A percentile compares a stretch with the other conserved stretches of the same genome.
phyloP scores from a whole-genome alignment of 2,888 invertebrate species.

The Venusia cambrica region DNA sequence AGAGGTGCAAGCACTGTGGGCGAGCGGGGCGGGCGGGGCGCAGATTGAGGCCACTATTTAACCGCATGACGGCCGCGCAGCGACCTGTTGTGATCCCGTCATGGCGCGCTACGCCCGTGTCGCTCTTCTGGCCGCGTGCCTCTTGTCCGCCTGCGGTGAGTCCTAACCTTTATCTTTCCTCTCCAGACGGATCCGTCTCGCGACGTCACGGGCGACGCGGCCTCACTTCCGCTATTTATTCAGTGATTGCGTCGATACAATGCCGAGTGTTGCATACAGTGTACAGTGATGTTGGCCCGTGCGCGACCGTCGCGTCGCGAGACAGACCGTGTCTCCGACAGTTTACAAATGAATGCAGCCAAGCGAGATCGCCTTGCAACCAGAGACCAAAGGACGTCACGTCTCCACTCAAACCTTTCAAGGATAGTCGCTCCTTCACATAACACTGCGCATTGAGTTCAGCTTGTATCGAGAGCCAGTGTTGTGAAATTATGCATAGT shows the following conservation, averaged over 20 bases:
- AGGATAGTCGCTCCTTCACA: constrained; percentile 54
- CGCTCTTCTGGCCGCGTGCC: constrained; percentile 80
- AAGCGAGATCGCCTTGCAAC: constrained; percentile 60
- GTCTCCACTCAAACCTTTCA: constrained; percentile 55
- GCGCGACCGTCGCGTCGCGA: constrained; percentile 62
- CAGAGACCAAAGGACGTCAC: constrained; percentile 60
- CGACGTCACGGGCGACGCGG: constrained; percentile 68
- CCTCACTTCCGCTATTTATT: constrained; percentile 51
- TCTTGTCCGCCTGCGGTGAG: constrained; percentile 80
- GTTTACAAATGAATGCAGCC: constrained; percentile 58
- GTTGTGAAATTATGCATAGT: constrained; percentile 39
- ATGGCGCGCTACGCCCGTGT: constrained; percentile 82
- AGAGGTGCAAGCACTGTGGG: constrained; percentile 73
- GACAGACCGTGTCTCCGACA: constrained; percentile 61
- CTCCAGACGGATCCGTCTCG: constrained; percentile 70
- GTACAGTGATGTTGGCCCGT: constrained; percentile 69
- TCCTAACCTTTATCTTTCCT: constrained; percentile 76
- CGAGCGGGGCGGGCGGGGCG: constrained; percentile 78
- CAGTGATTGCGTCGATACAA: constrained; percentile 58
- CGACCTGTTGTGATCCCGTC: constrained; percentile 82
- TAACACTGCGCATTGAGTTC: constrained; percentile 49
- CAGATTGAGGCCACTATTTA: constrained; percentile 81
- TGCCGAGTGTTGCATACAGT: constrained; percentile 62
- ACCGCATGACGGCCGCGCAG: constrained; percentile 75
- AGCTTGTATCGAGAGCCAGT: constrained; percentile 42